Evolutionary conservation across 2,888 invertebrate genomes (phyloP), one percentile per base, ranked within the genome.

Genomic region (Drosophila basisetae): DNA sequence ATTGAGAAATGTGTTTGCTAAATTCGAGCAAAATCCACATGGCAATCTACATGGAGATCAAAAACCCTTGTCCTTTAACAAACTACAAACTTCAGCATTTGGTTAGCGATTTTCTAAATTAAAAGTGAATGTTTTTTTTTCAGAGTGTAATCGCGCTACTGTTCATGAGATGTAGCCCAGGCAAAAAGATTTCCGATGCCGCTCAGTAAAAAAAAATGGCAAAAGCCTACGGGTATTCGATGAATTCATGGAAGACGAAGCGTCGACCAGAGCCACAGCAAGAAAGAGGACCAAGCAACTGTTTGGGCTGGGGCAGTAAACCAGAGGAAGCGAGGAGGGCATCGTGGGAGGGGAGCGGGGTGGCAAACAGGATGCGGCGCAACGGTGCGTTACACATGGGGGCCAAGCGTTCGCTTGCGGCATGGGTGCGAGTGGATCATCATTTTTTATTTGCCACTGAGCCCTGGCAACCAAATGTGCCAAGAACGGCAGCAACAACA

Each of bases 361-460:
- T 33, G 60, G 31, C 56, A 49, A n/a, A 66, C 50, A 63, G 60
- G 68, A 65, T 66, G 64, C 56, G 64, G 66, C 67, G 63, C 78
- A 88, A 73, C 89, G 83, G 81, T 86, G 84, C 91, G 89, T 90
- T 88, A 80, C 89, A 75, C 77, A 80, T 79, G 75, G 69, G 53
- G 71, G 64, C 49, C 71, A 68, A 37, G 58, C 47, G 43, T 31
- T 50, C 22, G 16, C 28, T 22, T 37, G 30, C 10, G 28, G 69
- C 25, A 37, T 61, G 63, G 65, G 54, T 47, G 54, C 59, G 65
- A 77, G 76, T 90, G 92, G 92, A 92, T 93, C 91, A 93, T 92
- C 91, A 92, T 93, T 92, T 92, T 93, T 93, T 93, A 92, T 92
- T 91, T 92, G 91, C 91, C 89, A 89, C 85, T 84, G 86, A 83